These are phyloP conservation scores for Platycheirus albimanus DNA, from an alignment of 2,888 invertebrate genomes.

Conservation along the genomic window DNA sequence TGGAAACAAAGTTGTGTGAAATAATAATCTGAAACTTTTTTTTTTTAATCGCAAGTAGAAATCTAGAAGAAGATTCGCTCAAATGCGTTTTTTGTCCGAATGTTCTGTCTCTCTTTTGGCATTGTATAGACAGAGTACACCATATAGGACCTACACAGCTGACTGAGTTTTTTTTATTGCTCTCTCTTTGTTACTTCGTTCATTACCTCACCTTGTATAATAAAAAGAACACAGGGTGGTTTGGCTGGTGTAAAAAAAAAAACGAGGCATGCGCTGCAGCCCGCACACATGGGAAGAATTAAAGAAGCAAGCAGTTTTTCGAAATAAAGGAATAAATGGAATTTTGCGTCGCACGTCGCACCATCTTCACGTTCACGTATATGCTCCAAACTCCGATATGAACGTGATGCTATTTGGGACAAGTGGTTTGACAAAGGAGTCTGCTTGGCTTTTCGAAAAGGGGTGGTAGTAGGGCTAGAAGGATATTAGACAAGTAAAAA, in stretches of 20 bases:
- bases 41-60: slow-evolving; percentile 9
- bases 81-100: slow-evolving; percentile 36
- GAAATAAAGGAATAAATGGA: not conserved
- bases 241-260: not conserved
- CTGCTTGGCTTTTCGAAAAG: not conserved
- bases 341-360: slow-evolving; percentile 33
- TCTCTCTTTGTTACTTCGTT: slow-evolving; percentile 37
- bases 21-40: not conserved
- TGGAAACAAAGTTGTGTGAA: not conserved
- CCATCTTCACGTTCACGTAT: not conserved
- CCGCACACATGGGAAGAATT: slow-evolving; percentile 17
- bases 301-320: slow-evolving; percentile 28
- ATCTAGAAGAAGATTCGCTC: slow-evolving; percentile 25
- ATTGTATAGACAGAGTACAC: slow-evolving; percentile 15
- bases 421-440: slow-evolving; percentile 59
- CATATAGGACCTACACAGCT: slow-evolving; percentile 55
- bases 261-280: slow-evolving; percentile 55
- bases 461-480: not conserved
- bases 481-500: not conserved
- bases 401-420: slow-evolving; percentile 70
- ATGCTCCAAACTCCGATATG: too few species aligned
- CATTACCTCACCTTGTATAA: too few species aligned
- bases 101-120: slow-evolving; percentile 25
- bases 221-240: slow-evolving; percentile 58
- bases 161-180: slow-evolving; percentile 60